A percentile compares a stretch with the other conserved stretches of the same genome.
Evolutionary conservation across 2,113 vertebrate genomes (phyloP).

Genomic region (Gnathonemus echidnorhynchus): DNA sequence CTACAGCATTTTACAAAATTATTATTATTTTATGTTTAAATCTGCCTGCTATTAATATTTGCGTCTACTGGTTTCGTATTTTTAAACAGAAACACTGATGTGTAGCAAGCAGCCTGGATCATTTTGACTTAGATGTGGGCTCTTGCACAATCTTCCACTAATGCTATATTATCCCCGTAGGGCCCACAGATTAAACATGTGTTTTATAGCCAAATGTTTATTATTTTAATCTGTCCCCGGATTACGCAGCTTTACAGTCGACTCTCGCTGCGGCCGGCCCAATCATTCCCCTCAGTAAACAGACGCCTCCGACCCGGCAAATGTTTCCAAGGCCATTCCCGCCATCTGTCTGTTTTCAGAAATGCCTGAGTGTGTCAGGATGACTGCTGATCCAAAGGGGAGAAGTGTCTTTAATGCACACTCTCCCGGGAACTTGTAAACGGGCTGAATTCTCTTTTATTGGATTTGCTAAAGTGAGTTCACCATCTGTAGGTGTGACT

Average conservation of each 20-base stretch:
- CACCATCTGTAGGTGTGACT: not conserved
- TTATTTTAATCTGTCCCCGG: slow-evolving; percentile 38
- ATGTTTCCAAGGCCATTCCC: slow-evolving; percentile 42
- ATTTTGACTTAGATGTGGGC: not conserved
- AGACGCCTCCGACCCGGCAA: slow-evolving; percentile 28
- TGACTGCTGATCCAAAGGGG: not conserved
- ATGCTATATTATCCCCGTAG: slow-evolving; percentile 42
- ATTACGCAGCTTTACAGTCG: slow-evolving; percentile 25
- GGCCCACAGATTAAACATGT: slow-evolving; percentile 41
- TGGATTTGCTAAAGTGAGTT: not conserved
- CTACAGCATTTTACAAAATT: not conserved
- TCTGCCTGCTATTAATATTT: not conserved
- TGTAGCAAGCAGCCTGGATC: not conserved
- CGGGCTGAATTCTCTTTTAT: not conserved
- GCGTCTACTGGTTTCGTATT: not conserved
- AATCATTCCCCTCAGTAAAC: slow-evolving; percentile 12
- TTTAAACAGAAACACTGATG: not conserved
- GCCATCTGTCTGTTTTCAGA: slow-evolving; percentile 56
- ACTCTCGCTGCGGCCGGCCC: not conserved
- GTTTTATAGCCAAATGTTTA: slow-evolving; percentile 48
- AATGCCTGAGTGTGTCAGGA: slow-evolving; percentile 16
- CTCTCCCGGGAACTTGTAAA: not conserved
- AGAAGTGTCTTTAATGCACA: not conserved
- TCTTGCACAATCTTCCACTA: slow-evolving; percentile 42
- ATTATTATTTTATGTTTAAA: not conserved